Evolutionary conservation across 2,888 invertebrate species (phyloP).

Genomic region (Rhagium mordax): DNA sequence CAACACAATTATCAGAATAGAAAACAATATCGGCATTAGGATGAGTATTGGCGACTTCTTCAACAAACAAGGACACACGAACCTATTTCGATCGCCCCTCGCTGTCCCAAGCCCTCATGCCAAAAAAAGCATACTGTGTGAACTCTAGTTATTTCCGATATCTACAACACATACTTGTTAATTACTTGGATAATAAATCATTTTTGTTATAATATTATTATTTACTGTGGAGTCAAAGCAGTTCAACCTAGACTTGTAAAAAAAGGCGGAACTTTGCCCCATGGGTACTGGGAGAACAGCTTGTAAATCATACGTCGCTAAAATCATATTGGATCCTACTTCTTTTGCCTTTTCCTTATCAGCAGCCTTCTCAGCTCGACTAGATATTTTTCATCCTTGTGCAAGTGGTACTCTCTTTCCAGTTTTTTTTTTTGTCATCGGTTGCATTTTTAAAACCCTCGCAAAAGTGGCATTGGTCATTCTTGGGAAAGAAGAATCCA

Average conservation of each 20-base stretch:
- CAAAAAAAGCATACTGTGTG: neutral
- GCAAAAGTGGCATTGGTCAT: no score
- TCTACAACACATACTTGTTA: no score
- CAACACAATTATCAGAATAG: no score
- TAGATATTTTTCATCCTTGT: conserved; percentile 12
- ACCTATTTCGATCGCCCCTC: neutral
- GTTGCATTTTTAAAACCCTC: neutral
- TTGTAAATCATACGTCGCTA: conserved; percentile 23
- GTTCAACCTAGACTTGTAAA: neutral
- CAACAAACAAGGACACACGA: no score
- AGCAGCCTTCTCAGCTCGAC: conserved; percentile 6
- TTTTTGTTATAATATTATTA: no score
- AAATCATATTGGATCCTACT: conserved; percentile 16
- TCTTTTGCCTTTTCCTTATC: neutral
- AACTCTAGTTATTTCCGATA: neutral
- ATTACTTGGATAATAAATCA: no score
- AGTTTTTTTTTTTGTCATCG: neutral
- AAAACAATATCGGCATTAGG: no score
- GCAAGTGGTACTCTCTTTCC: neutral
- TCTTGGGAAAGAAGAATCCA: conserved; percentile 22
- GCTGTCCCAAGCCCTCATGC: neutral
- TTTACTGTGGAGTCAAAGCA: no score
- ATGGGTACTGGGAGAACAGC: conserved; percentile 23
- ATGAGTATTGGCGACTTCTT: no score
- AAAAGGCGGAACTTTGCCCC: neutral